Conservation (phyloP, 1,140 invertebrate genomes). For the Aphelinus atriplicis region DNA sequence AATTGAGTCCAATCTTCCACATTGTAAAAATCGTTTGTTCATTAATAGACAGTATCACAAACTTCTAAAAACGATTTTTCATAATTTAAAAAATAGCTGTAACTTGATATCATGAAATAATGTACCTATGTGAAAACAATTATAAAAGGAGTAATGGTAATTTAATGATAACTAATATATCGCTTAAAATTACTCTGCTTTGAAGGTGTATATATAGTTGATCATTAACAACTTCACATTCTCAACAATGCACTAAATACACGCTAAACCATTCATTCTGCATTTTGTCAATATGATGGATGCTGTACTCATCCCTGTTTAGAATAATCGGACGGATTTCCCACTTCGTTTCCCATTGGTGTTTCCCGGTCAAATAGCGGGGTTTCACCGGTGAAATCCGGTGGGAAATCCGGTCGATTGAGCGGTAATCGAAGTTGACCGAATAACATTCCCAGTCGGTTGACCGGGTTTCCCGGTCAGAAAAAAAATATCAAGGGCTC, state of each 20-base stretch:
- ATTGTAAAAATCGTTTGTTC: neutral
- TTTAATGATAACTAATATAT: slow-evolving; percentile 35
- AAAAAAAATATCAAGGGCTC: no score
- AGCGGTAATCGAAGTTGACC: no score
- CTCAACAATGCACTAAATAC: slow-evolving; percentile 31
- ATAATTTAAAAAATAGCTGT: slow-evolving; percentile 36
- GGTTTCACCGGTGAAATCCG: no score
- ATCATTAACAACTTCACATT: slow-evolving; percentile 29
- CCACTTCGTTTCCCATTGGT: no score
- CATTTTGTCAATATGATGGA: slow-evolving; percentile 48
- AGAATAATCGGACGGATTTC: no score
- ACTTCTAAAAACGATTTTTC: slow-evolving; percentile 1
- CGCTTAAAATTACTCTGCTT: slow-evolving; percentile 38
- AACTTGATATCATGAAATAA: slow-evolving; percentile 47
- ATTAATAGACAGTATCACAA: slow-evolving; percentile 21
- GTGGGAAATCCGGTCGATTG: no score
- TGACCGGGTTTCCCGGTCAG: no score
- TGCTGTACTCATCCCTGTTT: slow-evolving; percentile 42
- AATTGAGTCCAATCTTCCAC: no score
- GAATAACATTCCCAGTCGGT: no score
- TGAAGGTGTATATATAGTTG: slow-evolving; percentile 32
- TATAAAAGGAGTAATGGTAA: slow-evolving; percentile 37
- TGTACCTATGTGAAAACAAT: slow-evolving; percentile 49
- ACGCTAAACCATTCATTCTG: slow-evolving; percentile 44
- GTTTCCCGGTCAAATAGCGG: no score